Percentiles rank a stretch among this genome's conserved stretches.
These are phyloP conservation scores for Leucoma salicis DNA, from an alignment of 2,888 invertebrate species.

Conservation along the genomic window DNA sequence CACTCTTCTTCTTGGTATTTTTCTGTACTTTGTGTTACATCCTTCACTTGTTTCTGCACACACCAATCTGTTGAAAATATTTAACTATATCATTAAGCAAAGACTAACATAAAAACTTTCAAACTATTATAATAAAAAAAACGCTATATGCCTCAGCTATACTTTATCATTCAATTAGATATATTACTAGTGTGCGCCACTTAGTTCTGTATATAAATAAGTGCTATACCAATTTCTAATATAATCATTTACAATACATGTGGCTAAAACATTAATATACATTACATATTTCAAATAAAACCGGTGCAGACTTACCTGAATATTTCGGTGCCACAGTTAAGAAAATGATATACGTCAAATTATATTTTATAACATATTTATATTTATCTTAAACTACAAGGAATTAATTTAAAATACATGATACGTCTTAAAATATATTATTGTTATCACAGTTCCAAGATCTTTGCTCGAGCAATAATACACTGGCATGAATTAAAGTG, in stretches of 20 bases:
- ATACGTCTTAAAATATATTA: background rate
- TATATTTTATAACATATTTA: background rate
- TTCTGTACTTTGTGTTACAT: background rate
- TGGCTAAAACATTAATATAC: too few relatives aligned
- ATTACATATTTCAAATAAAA: background rate
- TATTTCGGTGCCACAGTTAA: too few relatives aligned
- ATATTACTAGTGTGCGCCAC: too few relatives aligned
- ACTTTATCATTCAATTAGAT: too few relatives aligned
- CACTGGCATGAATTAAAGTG: background rate
- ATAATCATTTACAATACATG: too few relatives aligned
- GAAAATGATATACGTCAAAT: background rate
- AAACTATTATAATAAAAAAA: too few relatives aligned
- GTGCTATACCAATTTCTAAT: too few relatives aligned
- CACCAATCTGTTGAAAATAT: constrained; percentile 1
- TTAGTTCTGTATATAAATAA: too few relatives aligned
- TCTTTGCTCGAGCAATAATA: background rate
- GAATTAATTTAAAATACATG: background rate
- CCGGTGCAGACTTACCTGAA: background rate
- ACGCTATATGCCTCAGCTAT: too few relatives aligned
- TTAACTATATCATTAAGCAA: background rate
- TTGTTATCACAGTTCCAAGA: background rate
- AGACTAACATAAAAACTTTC: background rate
- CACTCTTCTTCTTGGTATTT: background rate
- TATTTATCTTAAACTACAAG: background rate
- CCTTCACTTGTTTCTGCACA: background rate